Percentiles rank a stretch among this genome's conserved stretches.
phyloP scores from a whole-genome alignment of 2,113 vertebrate species.

The Pycnonotus jocosus region DNA sequence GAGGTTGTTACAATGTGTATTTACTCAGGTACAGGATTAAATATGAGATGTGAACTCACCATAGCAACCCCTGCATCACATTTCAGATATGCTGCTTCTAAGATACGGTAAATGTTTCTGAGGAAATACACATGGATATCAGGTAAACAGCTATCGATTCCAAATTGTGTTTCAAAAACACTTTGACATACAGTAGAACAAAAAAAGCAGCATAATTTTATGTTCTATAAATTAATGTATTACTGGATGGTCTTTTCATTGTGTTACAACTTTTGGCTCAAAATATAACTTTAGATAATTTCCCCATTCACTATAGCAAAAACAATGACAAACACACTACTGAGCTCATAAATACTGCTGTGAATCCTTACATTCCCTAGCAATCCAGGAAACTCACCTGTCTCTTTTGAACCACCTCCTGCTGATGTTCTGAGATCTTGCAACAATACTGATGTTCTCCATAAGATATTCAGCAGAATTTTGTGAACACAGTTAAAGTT shows the following conservation, averaged over 20 bases:
- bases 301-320: background rate
- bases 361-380: background rate
- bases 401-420: background rate
- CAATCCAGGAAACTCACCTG: background rate
- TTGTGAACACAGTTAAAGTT: background rate
- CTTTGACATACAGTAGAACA: background rate
- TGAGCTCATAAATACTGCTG: background rate
- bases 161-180: background rate
- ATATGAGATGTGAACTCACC: slow-evolving; percentile 51
- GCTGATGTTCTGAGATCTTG: background rate
- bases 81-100: slow-evolving; percentile 49
- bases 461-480: background rate
- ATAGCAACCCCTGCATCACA: slow-evolving; percentile 51
- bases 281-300: background rate
- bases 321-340: background rate
- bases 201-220: background rate
- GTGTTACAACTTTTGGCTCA: background rate
- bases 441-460: background rate
- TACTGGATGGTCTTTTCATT: background rate
- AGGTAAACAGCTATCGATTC: slow-evolving; percentile 15
- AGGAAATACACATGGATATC: slow-evolving; percentile 23
- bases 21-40: slow-evolving; percentile 62
- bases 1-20: slow-evolving; percentile 15
- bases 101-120: slow-evolving; percentile 22
- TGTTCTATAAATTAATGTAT: background rate